These are phyloP conservation scores for Oryzias dopingdopingensis DNA, from an alignment of 2,797 vertebrate species.

Conservation along the genomic window DNA sequence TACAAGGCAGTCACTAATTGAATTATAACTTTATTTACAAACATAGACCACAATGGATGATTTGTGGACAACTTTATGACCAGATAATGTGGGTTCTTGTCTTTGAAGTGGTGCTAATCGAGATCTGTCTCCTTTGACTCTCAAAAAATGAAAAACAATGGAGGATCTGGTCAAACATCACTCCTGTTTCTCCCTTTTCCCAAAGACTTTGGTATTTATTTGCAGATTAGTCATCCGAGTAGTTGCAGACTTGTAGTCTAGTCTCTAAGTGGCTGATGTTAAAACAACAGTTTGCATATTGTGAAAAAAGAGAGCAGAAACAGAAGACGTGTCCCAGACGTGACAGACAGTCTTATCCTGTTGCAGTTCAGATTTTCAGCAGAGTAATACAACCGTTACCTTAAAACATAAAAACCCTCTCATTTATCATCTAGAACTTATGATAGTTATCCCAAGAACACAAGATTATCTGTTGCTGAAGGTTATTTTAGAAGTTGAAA, in stretches of 20 bases:
- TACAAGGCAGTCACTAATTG: no score
- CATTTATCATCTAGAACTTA: no score
- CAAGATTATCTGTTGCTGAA: no score
- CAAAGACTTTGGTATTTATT: slow-evolving; percentile 6
- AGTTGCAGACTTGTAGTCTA: slow-evolving; percentile 17
- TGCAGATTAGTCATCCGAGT: slow-evolving; percentile 25
- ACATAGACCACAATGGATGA: neutral
- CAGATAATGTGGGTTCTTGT: neutral
- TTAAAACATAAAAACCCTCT: no score
- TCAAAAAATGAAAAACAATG: neutral
- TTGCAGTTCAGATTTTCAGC: neutral
- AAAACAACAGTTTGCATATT: slow-evolving; percentile 18
- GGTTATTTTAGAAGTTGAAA: no score
- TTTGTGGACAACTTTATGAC: no score
- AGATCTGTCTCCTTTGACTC: slow-evolving; percentile 8
- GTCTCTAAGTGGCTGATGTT: neutral
- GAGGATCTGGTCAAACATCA: neutral
- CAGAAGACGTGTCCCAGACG: neutral
- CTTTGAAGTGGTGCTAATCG: neutral
- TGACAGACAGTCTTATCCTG: slow-evolving; percentile 1
- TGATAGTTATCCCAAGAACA: no score
- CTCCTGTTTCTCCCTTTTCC: slow-evolving; percentile 10
- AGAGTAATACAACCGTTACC: no score
- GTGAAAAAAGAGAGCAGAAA: neutral
- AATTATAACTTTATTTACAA: neutral